Base-by-base conservation (phyloP, 2,797 vertebrate species). In the Nannoperca australis region DNA sequence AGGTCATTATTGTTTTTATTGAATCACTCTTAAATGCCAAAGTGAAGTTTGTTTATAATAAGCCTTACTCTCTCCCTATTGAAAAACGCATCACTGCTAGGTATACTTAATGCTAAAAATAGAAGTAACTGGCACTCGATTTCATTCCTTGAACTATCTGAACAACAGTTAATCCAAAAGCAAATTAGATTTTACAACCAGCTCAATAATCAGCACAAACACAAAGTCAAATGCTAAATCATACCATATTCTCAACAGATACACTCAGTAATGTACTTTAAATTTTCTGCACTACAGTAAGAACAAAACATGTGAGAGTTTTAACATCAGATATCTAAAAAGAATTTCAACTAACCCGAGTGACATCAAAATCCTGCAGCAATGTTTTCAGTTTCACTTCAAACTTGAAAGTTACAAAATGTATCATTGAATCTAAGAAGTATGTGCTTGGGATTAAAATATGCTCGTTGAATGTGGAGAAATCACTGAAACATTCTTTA, bases 401-500 rank as follows among this genome's bases (percentile, higher is more conserved):
- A 67, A 40, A 42, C n/a, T 59, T 64, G 11, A 74, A 75, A 81
- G 59, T 58, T 49, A 58, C 49, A 18, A 11, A 63, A 54, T 40
- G 68, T 17, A 65, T 45, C 40, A 7, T 18, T 55, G 27, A 42
- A 49, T 53, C 38, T 17, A 12, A 64, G 65, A 56, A 50, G 53
- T 27, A 8, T 62, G 38, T 67, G 65, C 49, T 36, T 9, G 38
- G 50, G 62, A 67, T 81, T 77, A 73, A 78, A 82, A 87, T 20
- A 55, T 36, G 69, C 65, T 62, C 50, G 53, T 32, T 78, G 61
- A 84, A 88, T 77, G 68, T 65, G 65, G 66, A 78, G 76, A 78
- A 85, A 81, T 76, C 69, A 50, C 20, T 58, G 75, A 74, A 79
- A 76, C 70, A 53, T 76, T 81, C 71, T 70, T 84, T 60, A 70